Evolutionary conservation across 2,113 vertebrate species (phyloP), one percentile per base, ranked within the genome.

Genomic region (Asarcornis scutulata): DNA sequence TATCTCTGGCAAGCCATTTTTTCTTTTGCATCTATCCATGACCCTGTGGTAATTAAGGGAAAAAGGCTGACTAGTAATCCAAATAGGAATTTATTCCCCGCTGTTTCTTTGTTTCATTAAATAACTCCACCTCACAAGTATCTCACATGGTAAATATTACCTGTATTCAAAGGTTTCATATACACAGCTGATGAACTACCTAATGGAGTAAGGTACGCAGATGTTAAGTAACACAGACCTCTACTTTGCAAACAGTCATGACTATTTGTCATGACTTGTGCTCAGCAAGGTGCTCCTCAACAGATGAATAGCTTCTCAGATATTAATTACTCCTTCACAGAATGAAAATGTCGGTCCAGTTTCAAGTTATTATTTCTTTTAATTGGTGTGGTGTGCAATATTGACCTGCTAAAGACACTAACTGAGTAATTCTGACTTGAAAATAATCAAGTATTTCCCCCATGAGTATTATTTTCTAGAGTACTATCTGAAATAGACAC

Each of bases 321-420:
- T 76, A 91, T 63, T 53, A 74, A 50, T 36, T 59, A 26, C 27
- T 83, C 40, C 55, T 87, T 82, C 77, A 79, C 23, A 46, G 46
- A 59, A 88, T 2, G 7, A 81, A 95, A 86, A 55, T 38, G 72
- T 31, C 44, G 36, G 55, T 71, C 64, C 34, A 34, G 22, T 88
- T 95, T 71, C 79, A 91, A 86, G 32, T 25, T 85, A 88, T 93
- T 88, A 83, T 67, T 64, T 88, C 46, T 62, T 88, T 88, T 68
- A 83, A 77, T 71, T 71, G 31, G n/a, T 46, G 56, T 86, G 79
- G 60, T 75, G 91, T 73, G 72, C 63, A 94, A 77, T 13, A 79
- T 9, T 2, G 1, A 69, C 79, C 55, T 91, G 46, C 63, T 69
- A 56, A 89, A 88, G 67, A 64, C 71, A 74, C 50, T 59, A 48